Evolutionary conservation across 53 echinoderm and acorn worm genomes (phyloP).

Genomic region (Hippasteria phrygiana): DNA sequence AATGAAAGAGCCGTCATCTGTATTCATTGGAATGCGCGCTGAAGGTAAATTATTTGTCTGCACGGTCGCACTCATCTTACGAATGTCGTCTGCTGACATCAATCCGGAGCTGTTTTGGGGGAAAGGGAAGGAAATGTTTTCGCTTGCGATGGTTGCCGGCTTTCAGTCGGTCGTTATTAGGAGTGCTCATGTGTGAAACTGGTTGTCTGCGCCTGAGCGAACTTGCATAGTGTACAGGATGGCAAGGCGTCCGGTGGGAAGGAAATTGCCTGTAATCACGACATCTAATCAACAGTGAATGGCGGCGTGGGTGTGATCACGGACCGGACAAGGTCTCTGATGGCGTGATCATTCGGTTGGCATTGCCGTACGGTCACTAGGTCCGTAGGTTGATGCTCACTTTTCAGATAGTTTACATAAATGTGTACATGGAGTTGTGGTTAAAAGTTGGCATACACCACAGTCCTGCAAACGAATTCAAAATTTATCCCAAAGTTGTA

Average conservation of each 20-base stretch:
- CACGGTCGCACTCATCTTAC: not conserved
- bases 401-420: too few species aligned
- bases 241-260: not conserved
- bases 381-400: too few species aligned
- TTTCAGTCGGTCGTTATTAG: not conserved
- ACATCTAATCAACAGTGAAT: not conserved
- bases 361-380: too few species aligned
- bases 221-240: not conserved
- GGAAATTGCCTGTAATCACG: not conserved
- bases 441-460: too few species aligned
- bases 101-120: not conserved
- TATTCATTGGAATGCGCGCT: constrained; percentile 7
- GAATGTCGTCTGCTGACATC: not conserved
- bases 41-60: not conserved
- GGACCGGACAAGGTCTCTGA: not conserved
- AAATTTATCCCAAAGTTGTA: too few species aligned
- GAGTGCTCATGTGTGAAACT: not conserved
- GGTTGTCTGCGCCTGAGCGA: not conserved
- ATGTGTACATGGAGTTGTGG: too few species aligned
- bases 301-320: not conserved
- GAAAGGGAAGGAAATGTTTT: not conserved
- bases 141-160: not conserved
- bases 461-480: too few species aligned
- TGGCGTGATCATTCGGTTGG: too few species aligned
- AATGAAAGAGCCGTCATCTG: not conserved